Base-by-base conservation (phyloP, 1,140 invertebrate species). In the Drosophila cardini region DNA sequence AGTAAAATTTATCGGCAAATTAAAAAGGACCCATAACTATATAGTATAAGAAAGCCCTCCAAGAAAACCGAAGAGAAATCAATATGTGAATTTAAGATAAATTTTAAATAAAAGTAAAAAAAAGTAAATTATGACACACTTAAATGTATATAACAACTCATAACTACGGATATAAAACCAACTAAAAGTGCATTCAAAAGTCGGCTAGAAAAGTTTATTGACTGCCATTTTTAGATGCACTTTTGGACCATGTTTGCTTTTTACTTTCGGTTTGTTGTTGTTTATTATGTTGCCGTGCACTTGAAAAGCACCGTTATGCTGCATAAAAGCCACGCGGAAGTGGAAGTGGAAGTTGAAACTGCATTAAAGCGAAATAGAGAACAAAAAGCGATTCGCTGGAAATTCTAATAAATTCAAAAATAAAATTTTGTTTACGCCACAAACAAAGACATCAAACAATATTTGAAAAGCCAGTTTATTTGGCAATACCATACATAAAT, bases 331-430 rank as follows among this genome's bases (percentile, higher is more conserved):
- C 46, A 65, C 18, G 69, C 76, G 68, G 80, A 84, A 73, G 61
- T 77, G 73, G 72, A 48, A 80, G 69, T 72, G 68, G 80, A 84
- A 73, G 61, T 77, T 68, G 72, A 48, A 80, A 57, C 60, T 72
- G 68, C 60, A 50, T 56, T 64, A 64, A 61, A 69, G 15, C 16
- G 56, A 72, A 53, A 50, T 46, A 11, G 18, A 26, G 11, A 48
- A 11, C 8, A 18, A 21, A 21, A 21, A 18, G 5, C 11, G 46
- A 3, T 7, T 32, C 5, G 2, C 8, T 9, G 48, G 67, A 60
- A 64, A 67, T 71, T 71, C 70, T 68, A 85, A 85, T 85, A 84
- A 85, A 84, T 80, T 72, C 65, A 34, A 45, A 84, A 80, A 85
- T 62, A 80, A 77, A 80, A 80, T 71, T 81, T 77, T 63, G 65